Evolutionary conservation across 1,140 invertebrate species (phyloP).

Genomic region (Monochamus saltuarius): DNA sequence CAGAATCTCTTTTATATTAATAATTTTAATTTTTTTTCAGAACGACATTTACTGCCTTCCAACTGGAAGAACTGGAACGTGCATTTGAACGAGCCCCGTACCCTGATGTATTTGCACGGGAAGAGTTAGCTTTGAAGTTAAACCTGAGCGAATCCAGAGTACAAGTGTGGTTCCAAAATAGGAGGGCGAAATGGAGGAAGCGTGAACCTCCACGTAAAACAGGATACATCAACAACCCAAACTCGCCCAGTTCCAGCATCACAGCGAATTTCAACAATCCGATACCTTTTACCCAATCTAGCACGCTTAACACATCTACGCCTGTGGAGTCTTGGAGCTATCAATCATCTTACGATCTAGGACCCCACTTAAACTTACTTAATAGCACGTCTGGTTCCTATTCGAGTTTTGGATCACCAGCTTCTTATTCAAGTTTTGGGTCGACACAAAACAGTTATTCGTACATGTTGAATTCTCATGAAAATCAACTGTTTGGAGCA

Average conservation of each 20-base stretch:
- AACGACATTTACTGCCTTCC: slow-evolving; percentile 95
- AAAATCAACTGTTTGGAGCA: slow-evolving; percentile 62
- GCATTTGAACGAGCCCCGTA: slow-evolving; percentile 95
- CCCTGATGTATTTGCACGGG: slow-evolving; percentile 93
- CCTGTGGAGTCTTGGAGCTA: slow-evolving; percentile 76
- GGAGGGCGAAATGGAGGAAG: slow-evolving; percentile 96
- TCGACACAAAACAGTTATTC: slow-evolving; percentile 60
- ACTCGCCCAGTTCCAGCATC: slow-evolving; percentile 56
- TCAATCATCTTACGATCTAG: slow-evolving; percentile 72
- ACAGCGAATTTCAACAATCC: slow-evolving; percentile 65
- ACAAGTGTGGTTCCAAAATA: slow-evolving; percentile 93
- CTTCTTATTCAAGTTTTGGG: slow-evolving; percentile 49
- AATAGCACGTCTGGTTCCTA: slow-evolving; percentile 70
- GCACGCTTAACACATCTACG: slow-evolving; percentile 60
- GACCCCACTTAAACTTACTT: slow-evolving; percentile 68
- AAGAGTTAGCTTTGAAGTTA: slow-evolving; percentile 88
- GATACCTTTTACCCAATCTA: slow-evolving; percentile 67
- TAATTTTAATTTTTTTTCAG: slow-evolving; percentile 57
- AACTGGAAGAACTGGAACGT: slow-evolving; percentile 90
- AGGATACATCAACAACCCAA: slow-evolving; percentile 54
- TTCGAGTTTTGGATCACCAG: slow-evolving; percentile 58
- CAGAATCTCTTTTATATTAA: too few species aligned
- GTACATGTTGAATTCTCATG: slow-evolving; percentile 68
- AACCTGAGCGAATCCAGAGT: slow-evolving; percentile 91
- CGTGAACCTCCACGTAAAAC: slow-evolving; percentile 95